Evolutionary conservation across 2,797 vertebrate species (phyloP).

Genomic region (Miichthys miiuy): DNA sequence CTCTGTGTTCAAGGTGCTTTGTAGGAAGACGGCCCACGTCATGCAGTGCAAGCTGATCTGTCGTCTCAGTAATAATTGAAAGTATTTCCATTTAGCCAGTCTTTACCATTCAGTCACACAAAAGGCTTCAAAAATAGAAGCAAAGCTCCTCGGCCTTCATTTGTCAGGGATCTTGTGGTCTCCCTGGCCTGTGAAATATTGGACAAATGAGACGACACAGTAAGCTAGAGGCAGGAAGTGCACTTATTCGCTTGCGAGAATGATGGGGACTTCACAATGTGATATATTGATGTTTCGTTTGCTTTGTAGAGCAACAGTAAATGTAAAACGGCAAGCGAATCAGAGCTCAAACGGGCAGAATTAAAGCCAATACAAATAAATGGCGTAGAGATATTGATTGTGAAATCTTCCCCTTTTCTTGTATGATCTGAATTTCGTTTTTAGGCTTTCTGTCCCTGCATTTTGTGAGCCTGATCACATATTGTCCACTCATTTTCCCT

Average conservation of each 20-base stretch:
- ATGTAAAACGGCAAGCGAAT: not conserved
- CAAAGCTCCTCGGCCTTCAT: constrained; percentile 34
- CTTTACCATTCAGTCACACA: constrained; percentile 74
- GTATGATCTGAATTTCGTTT: not conserved
- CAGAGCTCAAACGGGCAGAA: not conserved
- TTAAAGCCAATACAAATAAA: not conserved
- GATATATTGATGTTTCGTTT: not conserved
- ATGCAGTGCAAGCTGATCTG: constrained; percentile 82
- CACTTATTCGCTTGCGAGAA: not conserved
- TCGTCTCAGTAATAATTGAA: constrained; percentile 89
- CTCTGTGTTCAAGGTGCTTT: constrained; percentile 64
- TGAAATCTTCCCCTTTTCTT: not conserved
- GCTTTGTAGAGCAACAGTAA: not conserved
- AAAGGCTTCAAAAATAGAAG: constrained; percentile 64
- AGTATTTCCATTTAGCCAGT: constrained; percentile 86
- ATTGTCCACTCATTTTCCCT: not conserved
- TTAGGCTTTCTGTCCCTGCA: not conserved
- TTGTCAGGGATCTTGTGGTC: constrained; percentile 32
- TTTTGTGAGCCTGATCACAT: constrained; percentile 19
- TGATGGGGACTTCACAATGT: not conserved
- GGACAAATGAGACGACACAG: not conserved
- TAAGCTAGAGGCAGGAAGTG: not conserved
- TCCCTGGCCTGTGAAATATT: constrained; percentile 9
- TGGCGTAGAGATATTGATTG: not conserved
- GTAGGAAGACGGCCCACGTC: constrained; percentile 72